Conservation (phyloP, 2,888 invertebrate species). For the Rotaria sp. region DNA sequence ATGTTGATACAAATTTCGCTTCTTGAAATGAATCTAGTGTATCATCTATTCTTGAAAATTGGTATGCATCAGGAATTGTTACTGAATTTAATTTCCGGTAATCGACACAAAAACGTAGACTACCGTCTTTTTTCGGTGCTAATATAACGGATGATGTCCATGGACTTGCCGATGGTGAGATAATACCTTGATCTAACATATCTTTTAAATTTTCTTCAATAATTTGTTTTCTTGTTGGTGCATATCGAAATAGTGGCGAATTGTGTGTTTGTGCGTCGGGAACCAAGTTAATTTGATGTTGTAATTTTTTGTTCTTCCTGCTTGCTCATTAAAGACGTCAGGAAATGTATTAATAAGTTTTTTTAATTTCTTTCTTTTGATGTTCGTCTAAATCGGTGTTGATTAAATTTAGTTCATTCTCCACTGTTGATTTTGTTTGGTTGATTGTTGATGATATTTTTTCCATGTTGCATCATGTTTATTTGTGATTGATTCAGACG, state of each 20-base stretch:
- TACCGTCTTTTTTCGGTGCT: slow-evolving; percentile 30
- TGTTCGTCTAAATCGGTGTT: neutral
- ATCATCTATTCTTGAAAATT: slow-evolving; percentile 28
- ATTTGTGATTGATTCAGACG: too few relatives aligned
- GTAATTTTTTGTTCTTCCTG: neutral
- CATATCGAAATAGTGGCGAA: neutral
- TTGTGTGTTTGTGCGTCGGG: neutral
- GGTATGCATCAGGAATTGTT: slow-evolving; percentile 29
- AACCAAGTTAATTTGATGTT: neutral
- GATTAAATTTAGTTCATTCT: neutral
- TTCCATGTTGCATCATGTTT: too few relatives aligned
- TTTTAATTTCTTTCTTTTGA: neutral
- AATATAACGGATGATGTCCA: slow-evolving; percentile 31
- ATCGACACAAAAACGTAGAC: slow-evolving; percentile 27
- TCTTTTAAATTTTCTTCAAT: slow-evolving; percentile 30
- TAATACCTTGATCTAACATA: slow-evolving; percentile 31
- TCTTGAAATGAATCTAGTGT: slow-evolving; percentile 14
- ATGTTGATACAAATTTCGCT: neutral
- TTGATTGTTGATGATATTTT: too few relatives aligned
- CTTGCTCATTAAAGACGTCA: slow-evolving; percentile 3
- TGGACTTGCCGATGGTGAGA: slow-evolving; percentile 23
- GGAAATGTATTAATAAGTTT: neutral
- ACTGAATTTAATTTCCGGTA: slow-evolving; percentile 28
- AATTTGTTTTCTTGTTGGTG: neutral
- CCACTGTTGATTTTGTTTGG: too few relatives aligned